These are phyloP conservation scores for Drosophila maculinotata DNA, from an alignment of 2,888 invertebrate species.

Conservation along the genomic window DNA sequence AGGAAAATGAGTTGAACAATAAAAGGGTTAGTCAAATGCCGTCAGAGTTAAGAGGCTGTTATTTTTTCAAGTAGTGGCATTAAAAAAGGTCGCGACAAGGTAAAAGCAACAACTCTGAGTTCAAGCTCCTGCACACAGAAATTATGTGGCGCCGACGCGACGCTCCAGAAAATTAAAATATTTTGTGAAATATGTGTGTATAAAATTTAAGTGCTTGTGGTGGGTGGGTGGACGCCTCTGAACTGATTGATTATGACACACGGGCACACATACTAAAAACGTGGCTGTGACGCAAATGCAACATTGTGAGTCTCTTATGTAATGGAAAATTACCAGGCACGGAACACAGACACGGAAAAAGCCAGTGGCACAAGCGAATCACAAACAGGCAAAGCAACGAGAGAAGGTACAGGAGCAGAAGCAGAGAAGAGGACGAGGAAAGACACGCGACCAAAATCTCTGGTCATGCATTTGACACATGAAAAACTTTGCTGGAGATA, in stretches of 20 bases:
- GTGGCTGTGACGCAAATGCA: slow-evolving; percentile 67
- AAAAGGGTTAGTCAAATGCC: slow-evolving; percentile 39
- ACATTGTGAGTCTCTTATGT: slow-evolving; percentile 48
- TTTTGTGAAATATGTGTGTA: slow-evolving; percentile 6
- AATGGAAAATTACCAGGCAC: slow-evolving; percentile 60
- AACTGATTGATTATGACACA: slow-evolving; percentile 67
- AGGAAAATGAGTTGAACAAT: slow-evolving; percentile 29
- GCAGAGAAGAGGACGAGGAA: background rate
- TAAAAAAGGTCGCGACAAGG: slow-evolving; percentile 54
- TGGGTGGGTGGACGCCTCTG: background rate
- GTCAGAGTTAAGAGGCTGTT: slow-evolving; percentile 13
- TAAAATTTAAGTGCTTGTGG: background rate
- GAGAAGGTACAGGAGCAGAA: slow-evolving; percentile 8
- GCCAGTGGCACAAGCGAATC: slow-evolving; percentile 32
- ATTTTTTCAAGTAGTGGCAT: background rate
- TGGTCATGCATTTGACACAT: slow-evolving; percentile 76
- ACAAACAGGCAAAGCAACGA: slow-evolving; percentile 16
- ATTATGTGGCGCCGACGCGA: slow-evolving; percentile 19
- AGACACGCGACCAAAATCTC: slow-evolving; percentile 49
- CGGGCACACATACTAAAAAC: slow-evolving; percentile 5
- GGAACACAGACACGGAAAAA: slow-evolving; percentile 3
- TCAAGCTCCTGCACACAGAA: background rate
- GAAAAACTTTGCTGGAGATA: slow-evolving; percentile 52
- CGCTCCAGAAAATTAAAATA: slow-evolving; percentile 29
- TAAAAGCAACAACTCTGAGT: slow-evolving; percentile 13